Evolutionary conservation across 2,113 vertebrate genomes (phyloP).

Genomic region (Elanus axillaris): DNA sequence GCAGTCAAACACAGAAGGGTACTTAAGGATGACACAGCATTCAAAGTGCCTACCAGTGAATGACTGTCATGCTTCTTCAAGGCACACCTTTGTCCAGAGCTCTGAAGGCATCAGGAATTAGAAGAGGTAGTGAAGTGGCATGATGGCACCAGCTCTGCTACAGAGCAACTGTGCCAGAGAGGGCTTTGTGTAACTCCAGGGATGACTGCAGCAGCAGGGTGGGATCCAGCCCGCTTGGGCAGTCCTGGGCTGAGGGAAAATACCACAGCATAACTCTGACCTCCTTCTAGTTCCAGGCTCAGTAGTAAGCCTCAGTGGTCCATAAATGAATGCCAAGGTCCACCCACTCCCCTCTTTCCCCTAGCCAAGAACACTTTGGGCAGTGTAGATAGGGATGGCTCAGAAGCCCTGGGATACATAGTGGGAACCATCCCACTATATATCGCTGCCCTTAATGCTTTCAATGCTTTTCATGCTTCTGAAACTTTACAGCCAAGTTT

Average conservation of each 20-base stretch:
- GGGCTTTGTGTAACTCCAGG: background rate
- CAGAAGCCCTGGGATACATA: background rate
- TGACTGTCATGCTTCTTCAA: rapidly evolving
- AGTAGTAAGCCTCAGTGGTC: background rate
- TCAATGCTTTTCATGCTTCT: background rate
- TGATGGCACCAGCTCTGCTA: rapidly evolving
- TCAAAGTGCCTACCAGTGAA: background rate
- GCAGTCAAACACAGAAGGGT: background rate
- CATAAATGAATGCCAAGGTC: background rate
- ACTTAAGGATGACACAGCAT: background rate
- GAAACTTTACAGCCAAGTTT: background rate
- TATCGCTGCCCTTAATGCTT: background rate
- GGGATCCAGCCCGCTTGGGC: background rate
- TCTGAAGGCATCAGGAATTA: background rate
- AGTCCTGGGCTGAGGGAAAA: background rate
- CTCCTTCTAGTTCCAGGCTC: background rate
- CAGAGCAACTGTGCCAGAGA: background rate
- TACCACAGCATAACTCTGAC: background rate
- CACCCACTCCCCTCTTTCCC: background rate
- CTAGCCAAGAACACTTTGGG: background rate
- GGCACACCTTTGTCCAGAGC: background rate
- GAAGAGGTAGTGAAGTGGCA: rapidly evolving
- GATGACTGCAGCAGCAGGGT: background rate
- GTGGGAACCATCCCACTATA: background rate
- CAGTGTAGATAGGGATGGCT: background rate